Evolutionary conservation across 2,113 vertebrate genomes (phyloP).

Genomic region (Pungitius pungitius): DNA sequence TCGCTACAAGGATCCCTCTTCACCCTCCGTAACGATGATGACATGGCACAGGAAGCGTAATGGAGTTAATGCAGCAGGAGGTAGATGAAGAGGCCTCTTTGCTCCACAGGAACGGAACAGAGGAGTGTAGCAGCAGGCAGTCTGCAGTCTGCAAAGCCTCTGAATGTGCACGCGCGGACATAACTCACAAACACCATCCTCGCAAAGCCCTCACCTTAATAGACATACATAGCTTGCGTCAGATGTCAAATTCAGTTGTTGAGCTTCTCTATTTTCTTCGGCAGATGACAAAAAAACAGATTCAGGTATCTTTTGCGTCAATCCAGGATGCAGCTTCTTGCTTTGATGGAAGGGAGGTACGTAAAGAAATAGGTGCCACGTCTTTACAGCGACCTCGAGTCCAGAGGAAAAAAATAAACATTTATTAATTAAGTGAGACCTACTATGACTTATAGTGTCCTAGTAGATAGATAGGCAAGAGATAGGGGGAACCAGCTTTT

Average conservation of each 20-base stretch:
- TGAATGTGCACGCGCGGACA: not conserved
- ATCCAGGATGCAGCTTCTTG: not conserved
- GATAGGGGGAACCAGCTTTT: not conserved
- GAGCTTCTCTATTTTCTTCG: not conserved
- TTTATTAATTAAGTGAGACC: not conserved
- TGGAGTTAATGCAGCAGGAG: slow-evolving; percentile 54
- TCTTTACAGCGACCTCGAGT: not conserved
- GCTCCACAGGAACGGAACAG: slow-evolving; percentile 39
- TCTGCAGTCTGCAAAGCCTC: slow-evolving; percentile 17
- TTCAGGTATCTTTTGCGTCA: not conserved
- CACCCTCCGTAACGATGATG: slow-evolving; percentile 51
- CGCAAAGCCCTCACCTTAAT: not conserved
- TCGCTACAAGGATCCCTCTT: slow-evolving; percentile 30
- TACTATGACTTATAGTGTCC: too few relatives aligned
- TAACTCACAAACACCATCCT: not conserved
- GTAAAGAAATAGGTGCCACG: not conserved
- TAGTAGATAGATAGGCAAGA: too few relatives aligned
- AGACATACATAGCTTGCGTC: not conserved
- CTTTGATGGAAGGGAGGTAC: slow-evolving; percentile 29
- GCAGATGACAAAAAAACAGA: not conserved
- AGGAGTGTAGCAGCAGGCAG: slow-evolving; percentile 26
- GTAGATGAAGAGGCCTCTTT: slow-evolving; percentile 51
- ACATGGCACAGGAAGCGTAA: slow-evolving; percentile 47
- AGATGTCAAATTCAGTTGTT: not conserved
- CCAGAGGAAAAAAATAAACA: not conserved